phyloP scores from a whole-genome alignment of 2,113 vertebrate species.

The Donacobius atricapilla region DNA sequence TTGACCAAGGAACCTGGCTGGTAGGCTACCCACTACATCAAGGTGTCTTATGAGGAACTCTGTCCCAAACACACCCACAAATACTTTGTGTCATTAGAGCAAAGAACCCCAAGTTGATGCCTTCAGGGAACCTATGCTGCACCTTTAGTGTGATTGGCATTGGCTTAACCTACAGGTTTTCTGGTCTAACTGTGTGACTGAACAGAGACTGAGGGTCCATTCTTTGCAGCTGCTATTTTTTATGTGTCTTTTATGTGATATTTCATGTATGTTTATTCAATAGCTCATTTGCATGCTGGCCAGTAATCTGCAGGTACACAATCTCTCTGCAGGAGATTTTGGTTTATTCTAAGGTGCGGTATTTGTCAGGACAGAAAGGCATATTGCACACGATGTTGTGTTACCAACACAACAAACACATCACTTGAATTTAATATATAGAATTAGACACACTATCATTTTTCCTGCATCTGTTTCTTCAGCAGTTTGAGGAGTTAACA shows the following conservation, averaged over 20 bases:
- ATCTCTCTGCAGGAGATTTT: too few relatives aligned
- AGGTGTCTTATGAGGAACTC: background rate
- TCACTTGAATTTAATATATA: background rate
- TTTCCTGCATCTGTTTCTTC: background rate
- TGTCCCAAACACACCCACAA: background rate
- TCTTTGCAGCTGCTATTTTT: background rate
- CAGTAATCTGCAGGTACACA: background rate
- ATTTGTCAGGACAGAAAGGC: background rate
- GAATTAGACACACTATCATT: background rate
- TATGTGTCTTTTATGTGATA: background rate
- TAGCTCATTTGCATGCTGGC: background rate
- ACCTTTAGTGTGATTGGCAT: background rate
- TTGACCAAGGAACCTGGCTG: background rate
- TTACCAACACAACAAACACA: background rate
- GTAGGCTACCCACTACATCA: background rate
- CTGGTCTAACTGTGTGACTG: background rate
- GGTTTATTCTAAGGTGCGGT: background rate
- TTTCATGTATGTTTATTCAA: background rate
- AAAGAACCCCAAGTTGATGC: background rate
- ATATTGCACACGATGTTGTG: background rate
- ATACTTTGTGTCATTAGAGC: background rate
- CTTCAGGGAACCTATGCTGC: background rate
- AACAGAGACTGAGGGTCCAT: background rate
- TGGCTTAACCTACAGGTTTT: background rate
- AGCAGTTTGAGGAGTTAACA: background rate